A percentile compares a stretch with the other conserved stretches of the same genome.
Evolutionary conservation across 1,140 invertebrate genomes (phyloP).

Genomic region (Eubasilissa regina): DNA sequence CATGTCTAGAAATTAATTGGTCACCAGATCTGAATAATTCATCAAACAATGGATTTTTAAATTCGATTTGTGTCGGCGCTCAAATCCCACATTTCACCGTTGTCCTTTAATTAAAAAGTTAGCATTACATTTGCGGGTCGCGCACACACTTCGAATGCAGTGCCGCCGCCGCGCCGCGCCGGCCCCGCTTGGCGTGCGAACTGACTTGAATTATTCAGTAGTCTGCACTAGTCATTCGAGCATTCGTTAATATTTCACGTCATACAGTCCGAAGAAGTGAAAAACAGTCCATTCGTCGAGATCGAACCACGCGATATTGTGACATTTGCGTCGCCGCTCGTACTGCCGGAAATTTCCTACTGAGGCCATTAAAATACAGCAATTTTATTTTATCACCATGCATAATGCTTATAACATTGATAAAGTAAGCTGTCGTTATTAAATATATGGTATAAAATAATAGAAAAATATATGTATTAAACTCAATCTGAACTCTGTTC

Average conservation of each 20-base stretch:
- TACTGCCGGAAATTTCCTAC: no score
- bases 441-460: no score
- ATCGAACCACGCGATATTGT: no score
- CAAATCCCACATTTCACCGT: slow-evolving; percentile 13
- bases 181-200: slow-evolving; percentile 21
- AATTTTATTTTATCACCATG: no score
- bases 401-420: no score
- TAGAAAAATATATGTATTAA: no score
- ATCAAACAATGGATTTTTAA: slow-evolving; percentile 24
- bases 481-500: no score
- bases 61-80: slow-evolving; percentile 3
- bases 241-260: slow-evolving; percentile 44
- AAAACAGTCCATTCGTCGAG: no score
- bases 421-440: no score
- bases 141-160: slow-evolving; percentile 15
- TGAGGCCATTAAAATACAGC: no score
- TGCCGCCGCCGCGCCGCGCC: background rate
- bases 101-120: slow-evolving; percentile 49
- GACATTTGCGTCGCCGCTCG: no score
- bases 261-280: background rate
- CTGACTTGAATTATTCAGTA: slow-evolving; percentile 41
- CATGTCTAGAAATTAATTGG: no score
- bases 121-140: slow-evolving; percentile 15
- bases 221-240: slow-evolving; percentile 24
- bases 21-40: slow-evolving; percentile 34